Conservation (phyloP, 2,113 vertebrate species). For the Mesoclemmys tuberculata region DNA sequence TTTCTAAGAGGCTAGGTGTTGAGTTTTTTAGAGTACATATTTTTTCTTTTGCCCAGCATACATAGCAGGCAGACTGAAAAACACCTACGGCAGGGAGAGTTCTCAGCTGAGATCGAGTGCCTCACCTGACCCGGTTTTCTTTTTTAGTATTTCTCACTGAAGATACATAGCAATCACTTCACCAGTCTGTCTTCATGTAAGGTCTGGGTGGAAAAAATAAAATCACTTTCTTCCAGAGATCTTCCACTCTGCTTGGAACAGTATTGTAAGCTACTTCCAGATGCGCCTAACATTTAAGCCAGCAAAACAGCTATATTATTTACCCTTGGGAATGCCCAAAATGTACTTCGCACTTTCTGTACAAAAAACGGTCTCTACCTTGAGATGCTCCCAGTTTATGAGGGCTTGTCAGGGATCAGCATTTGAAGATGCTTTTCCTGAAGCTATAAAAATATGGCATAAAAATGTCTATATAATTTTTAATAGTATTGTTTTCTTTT, state of each 20-base stretch:
- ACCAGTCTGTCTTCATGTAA: slow-evolving; percentile 77
- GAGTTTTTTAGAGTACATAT: too few species aligned
- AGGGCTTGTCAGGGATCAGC: not conserved
- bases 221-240: slow-evolving; percentile 39
- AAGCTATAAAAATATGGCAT: not conserved
- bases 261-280: slow-evolving; percentile 77
- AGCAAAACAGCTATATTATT: not conserved
- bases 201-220: not conserved
- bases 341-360: not conserved
- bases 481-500: not conserved
- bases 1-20: too few species aligned
- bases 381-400: not conserved
- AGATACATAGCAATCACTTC: slow-evolving; percentile 63
- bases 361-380: not conserved
- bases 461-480: not conserved
- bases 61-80: not conserved
- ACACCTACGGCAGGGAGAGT: not conserved
- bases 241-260: slow-evolving; percentile 79
- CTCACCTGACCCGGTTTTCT: not conserved
- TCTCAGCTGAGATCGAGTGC: not conserved
- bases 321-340: not conserved
- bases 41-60: not conserved
- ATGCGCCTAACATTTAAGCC: slow-evolving; percentile 64
- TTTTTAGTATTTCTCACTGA: slow-evolving; percentile 61
- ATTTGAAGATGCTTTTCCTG: not conserved